These are phyloP conservation scores for Mechanitis mazaeus DNA, from an alignment of 2,888 invertebrate species.

Conservation along the genomic window DNA sequence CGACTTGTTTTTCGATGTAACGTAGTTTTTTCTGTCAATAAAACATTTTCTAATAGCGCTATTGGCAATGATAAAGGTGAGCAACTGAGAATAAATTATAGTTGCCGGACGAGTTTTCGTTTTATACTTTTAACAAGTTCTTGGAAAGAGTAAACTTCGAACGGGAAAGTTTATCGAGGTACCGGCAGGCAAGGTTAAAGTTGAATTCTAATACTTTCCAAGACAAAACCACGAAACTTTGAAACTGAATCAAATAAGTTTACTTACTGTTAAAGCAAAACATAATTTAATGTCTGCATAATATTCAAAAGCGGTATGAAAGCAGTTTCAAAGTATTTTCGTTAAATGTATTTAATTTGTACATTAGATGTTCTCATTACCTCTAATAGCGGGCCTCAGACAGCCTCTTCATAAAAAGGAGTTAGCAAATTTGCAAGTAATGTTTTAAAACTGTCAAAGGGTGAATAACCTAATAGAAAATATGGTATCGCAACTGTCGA, in stretches of 20 bases:
- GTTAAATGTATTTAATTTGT: too few relatives aligned
- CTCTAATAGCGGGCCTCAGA: too few relatives aligned
- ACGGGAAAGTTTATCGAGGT: conserved; percentile 38
- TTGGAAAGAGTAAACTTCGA: conserved; percentile 33
- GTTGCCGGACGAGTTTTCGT: conserved; percentile 17
- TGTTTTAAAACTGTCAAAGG: conserved; percentile 41
- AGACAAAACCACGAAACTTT: conserved; percentile 33
- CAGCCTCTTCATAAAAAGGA: too few relatives aligned
- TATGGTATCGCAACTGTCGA: conserved; percentile 50
- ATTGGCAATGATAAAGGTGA: conserved; percentile 53
- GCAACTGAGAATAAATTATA: conserved; percentile 34
- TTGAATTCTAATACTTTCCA: conserved; percentile 28
- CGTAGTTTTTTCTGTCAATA: conserved; percentile 51
- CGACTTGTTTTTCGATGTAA: conserved; percentile 63
- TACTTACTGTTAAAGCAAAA: background rate
- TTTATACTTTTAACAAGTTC: conserved; percentile 50
- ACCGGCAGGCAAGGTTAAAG: conserved; percentile 33
- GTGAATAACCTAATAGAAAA: conserved; percentile 51
- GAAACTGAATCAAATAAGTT: conserved; percentile 19
- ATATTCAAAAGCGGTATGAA: too few relatives aligned
- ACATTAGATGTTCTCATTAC: too few relatives aligned
- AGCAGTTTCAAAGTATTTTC: too few relatives aligned
- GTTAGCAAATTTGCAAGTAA: background rate
- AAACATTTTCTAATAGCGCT: conserved; percentile 55
- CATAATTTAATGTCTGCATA: too few relatives aligned